Conservation (phyloP, 2,888 invertebrate species). For the Calameuta pallipes region DNA sequence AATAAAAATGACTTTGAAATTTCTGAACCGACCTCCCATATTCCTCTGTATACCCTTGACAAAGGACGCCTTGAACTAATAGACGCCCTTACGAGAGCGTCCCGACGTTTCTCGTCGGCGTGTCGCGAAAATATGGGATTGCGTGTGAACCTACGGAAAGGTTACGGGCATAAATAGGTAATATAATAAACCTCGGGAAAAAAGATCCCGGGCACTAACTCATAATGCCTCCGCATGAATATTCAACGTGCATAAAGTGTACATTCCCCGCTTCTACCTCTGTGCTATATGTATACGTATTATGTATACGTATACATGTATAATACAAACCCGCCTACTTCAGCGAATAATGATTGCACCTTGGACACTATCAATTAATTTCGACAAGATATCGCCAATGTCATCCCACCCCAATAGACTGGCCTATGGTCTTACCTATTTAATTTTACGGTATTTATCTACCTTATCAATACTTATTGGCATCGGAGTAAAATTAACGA, state of each 20-base stretch:
- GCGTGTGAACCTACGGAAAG: conserved; percentile 37
- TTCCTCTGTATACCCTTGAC: not conserved
- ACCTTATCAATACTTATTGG: not conserved
- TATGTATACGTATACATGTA: conserved; percentile 15
- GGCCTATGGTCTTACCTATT: not conserved
- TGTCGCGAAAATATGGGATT: conserved; percentile 14
- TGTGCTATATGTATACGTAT: conserved; percentile 12
- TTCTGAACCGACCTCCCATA: not conserved
- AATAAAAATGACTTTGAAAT: not conserved
- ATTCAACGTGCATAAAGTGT: conserved; percentile 43
- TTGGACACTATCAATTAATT: conserved; percentile 39
- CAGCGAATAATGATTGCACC: conserved; percentile 31
- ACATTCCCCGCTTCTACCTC: conserved; percentile 27
- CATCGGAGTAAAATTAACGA: not conserved
- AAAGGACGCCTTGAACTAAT: not conserved
- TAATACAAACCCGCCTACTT: conserved; percentile 12
- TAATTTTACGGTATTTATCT: not conserved
- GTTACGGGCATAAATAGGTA: conserved; percentile 44
- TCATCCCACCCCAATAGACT: not conserved
- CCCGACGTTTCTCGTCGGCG: not conserved
- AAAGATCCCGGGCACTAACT: conserved; percentile 33
- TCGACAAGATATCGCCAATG: conserved; percentile 23
- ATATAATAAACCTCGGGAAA: conserved; percentile 38
- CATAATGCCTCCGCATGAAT: conserved; percentile 40
- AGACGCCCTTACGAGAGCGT: conserved; percentile 3